Evolutionary conservation across 2,888 invertebrate species (phyloP), one percentile per base, ranked within the genome.

Genomic region (Halocaridina rubra): DNA sequence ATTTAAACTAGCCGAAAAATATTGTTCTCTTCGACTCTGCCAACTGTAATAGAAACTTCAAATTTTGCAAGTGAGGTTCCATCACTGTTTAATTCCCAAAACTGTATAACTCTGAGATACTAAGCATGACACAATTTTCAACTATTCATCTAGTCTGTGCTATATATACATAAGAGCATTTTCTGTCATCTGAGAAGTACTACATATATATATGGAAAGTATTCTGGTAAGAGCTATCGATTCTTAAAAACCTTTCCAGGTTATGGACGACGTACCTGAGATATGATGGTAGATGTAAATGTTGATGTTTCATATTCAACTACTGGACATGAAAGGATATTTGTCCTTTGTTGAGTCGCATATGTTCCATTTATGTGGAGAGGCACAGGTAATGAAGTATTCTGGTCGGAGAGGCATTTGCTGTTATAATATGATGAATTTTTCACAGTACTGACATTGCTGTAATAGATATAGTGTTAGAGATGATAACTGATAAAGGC

Each of bases 201-300:
- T n/a, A 16, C 27, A 67, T 67, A 67, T 67, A 67, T 67, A 67
- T 67, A 67, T 67, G 29, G 22, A 67, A n/a, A n/a, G n/a, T n/a
- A n/a, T n/a, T n/a, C n/a, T n/a, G n/a, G n/a, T n/a, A n/a, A n/a
- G n/a, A n/a, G n/a, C n/a, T n/a, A n/a, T n/a, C n/a, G n/a, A n/a
- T n/a, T n/a, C n/a, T n/a, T n/a, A n/a, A n/a, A n/a, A n/a, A n/a
- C n/a, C n/a, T n/a, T n/a, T n/a, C n/a, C n/a, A 69, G 8, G 22
- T 2, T 71, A 29, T 71, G 22, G 16, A 71, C 33, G 22, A 33
- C 27, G 22, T 57, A 57, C 53, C 75, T 57, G 29, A 57, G 53
- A 75, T 75, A 75, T 75, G 27, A 76, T 22, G 0, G 32, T 76
- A n/a, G 32, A 76, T n/a, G 32, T 76, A 32, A 76, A 72, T 16